phyloP scores from a whole-genome alignment of 2,113 vertebrate species.

The Python bivittatus region DNA sequence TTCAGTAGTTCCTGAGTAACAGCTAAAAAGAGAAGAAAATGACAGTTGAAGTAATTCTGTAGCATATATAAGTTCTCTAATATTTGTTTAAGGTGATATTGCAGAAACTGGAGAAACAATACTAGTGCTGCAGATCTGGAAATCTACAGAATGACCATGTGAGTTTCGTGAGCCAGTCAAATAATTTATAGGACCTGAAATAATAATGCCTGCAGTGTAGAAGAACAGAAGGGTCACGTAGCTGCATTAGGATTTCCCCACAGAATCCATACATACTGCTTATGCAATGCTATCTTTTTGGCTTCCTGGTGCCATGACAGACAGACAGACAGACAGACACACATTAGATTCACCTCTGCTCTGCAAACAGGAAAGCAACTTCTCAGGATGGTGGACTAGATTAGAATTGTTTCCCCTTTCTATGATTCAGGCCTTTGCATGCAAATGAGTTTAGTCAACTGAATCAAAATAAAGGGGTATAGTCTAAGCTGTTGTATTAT shows the following conservation, averaged over 20 bases:
- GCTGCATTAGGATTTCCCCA: constrained; percentile 47
- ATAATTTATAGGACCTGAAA: constrained; percentile 32
- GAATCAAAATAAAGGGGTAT: background rate
- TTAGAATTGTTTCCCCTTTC: background rate
- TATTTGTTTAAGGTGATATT: constrained; percentile 35
- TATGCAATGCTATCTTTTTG: constrained; percentile 55
- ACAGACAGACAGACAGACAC: constrained; percentile 28
- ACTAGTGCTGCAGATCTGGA: constrained; percentile 24
- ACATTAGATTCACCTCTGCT: constrained; percentile 25
- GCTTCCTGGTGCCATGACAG: constrained; percentile 37
- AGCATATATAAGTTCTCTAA: constrained; percentile 21
- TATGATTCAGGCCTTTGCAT: background rate
- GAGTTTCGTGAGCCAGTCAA: constrained; percentile 34
- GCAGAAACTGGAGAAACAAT: constrained; percentile 31
- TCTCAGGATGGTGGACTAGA: background rate
- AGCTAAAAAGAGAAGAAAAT: constrained; percentile 31
- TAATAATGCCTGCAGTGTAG: constrained; percentile 34
- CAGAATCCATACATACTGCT: constrained; percentile 44
- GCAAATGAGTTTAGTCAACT: background rate
- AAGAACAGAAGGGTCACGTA: constrained; percentile 39
- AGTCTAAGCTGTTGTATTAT: background rate
- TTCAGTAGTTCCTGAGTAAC: background rate
- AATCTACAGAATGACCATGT: background rate
- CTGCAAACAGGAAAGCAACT: background rate
- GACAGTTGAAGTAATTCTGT: background rate